Percentiles rank a stretch among this genome's conserved stretches.
phyloP scores from a whole-genome alignment of 2,113 vertebrate genomes.

The Ochotona curzoniae region DNA sequence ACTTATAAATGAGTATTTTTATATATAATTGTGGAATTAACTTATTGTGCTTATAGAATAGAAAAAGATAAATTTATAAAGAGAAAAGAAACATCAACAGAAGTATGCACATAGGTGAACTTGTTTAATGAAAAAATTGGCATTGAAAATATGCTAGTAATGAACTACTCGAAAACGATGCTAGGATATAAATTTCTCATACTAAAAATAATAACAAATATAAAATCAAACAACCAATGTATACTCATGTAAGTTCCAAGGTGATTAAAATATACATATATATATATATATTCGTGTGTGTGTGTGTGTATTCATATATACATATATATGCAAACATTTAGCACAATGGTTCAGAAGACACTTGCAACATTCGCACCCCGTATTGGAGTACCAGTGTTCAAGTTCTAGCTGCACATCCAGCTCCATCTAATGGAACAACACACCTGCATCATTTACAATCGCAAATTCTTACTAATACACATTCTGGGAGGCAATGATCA shows the following conservation, averaged over 20 bases:
- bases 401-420: too few species aligned
- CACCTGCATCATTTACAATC: too few species aligned
- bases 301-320: too few species aligned
- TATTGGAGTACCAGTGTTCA: too few species aligned
- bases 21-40: not conserved
- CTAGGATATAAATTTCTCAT: not conserved
- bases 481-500: too few species aligned
- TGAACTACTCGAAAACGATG: not conserved
- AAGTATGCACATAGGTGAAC: not conserved
- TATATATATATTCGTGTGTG: too few species aligned
- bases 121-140: conserved; percentile 15
- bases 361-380: too few species aligned
- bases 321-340: too few species aligned
- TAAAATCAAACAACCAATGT: not conserved
- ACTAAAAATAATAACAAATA: conserved; percentile 36
- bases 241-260: not conserved
- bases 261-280: not conserved
- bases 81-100: not conserved
- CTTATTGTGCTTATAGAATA: not conserved
- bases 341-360: too few species aligned
- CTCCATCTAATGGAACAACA: too few species aligned
- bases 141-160: not conserved
- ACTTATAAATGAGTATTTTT: conserved; percentile 16
- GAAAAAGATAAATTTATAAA: conserved; percentile 5
- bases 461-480: too few species aligned